These are phyloP conservation scores for Nerophis lumbriciformis DNA, from an alignment of 2,113 vertebrate genomes.

Conservation along the genomic window DNA sequence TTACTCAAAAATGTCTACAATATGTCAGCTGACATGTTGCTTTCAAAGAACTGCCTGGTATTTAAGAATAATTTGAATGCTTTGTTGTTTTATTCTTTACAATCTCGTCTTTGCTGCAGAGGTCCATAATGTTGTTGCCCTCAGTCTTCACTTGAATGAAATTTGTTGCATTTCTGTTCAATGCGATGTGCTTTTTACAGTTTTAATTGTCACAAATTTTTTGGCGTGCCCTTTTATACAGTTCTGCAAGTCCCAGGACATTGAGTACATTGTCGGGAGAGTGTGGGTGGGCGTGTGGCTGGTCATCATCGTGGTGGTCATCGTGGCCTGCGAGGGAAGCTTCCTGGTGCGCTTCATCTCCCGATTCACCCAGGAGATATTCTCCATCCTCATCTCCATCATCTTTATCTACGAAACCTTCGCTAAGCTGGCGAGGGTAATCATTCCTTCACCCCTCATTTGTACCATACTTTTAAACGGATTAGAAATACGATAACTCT, in stretches of 20 bases:
- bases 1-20: too few relatives aligned
- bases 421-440: constrained; percentile 83
- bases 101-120: too few relatives aligned
- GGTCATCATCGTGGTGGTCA: constrained; percentile 81
- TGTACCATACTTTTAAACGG: too few relatives aligned
- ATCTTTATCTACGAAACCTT: constrained; percentile 99
- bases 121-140: too few relatives aligned
- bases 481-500: neutral
- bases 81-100: too few relatives aligned
- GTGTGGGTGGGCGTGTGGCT: constrained; percentile 96
- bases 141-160: too few relatives aligned
- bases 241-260: constrained; percentile 75
- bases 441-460: neutral
- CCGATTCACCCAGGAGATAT: constrained; percentile 97
- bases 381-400: constrained; percentile 98
- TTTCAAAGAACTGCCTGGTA: too few relatives aligned
- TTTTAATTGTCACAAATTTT: neutral
- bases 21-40: too few relatives aligned
- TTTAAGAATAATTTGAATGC: too few relatives aligned
- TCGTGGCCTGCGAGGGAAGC: constrained; percentile 90
- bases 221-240: constrained; percentile 41
- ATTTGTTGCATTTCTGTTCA: too few relatives aligned
- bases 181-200: too few relatives aligned
- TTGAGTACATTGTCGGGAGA: constrained; percentile 89
- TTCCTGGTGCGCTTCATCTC: constrained; percentile 94